Evolutionary conservation across 1,140 invertebrate species (phyloP), one percentile per base, ranked within the genome.

Genomic region (Eufriesea mexicana): DNA sequence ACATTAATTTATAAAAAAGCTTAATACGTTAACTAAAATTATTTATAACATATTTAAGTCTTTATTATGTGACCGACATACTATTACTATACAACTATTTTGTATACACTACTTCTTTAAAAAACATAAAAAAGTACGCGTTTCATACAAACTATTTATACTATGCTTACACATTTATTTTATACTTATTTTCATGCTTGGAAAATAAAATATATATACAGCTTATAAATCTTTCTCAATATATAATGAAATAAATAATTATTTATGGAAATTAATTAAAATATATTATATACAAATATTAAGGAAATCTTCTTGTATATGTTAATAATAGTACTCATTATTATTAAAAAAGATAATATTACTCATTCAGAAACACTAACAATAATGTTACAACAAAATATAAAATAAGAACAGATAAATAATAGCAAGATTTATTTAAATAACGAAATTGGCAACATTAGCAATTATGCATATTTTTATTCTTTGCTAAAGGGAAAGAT

Each of bases 161-260:
- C 4, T 64, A 25, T 74, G 51, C n/a, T 73, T 73, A 61, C 49
- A 80, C 49, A 74, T 54, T 59, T 79, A 79, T n/a, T 73, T 54
- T 8, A 45, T 54, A 64, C 25, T 51, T 45, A 64, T 45, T 18
- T 62, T 70, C 78, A 80, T 80, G 70, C 78, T 80, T 74, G 57
- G 14, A 74, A 74, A 35, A 51, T 45, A 72, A 9, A 18, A 23
- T 79, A 54, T 67, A 54, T 45, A 64, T 51, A 80, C 35, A 73
- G 14, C 6, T 42, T 47, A 49, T 25, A 78, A 28, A 55, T 9
- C 16, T 20, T 45, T 2, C 14, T 28, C 8, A 62, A 73, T 20
- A 73, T 61, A 8, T 42, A 73, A 62, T 45, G 20, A 49, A 51
- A 18, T 14, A 73, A 14, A 23, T 18, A 10, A 45, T n/a, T n/a